Percentiles rank a stretch among this genome's conserved stretches.
Conservation (phyloP, 2,797 vertebrate genomes). For the Sebastes jordani region DNA sequence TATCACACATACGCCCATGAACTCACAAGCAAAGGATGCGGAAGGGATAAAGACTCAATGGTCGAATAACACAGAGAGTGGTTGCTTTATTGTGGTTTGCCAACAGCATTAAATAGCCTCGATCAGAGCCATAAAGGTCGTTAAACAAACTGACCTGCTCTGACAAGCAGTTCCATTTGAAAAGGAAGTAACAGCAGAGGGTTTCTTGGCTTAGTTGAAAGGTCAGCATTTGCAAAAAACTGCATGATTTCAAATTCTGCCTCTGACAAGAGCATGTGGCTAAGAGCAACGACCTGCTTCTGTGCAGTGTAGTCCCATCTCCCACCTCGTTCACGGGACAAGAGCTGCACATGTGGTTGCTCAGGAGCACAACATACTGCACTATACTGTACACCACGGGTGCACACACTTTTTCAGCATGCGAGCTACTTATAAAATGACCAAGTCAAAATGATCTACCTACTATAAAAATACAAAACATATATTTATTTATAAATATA, state of each 20-base stretch:
- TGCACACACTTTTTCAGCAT: no score
- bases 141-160: neutral
- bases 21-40: neutral
- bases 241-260: neutral
- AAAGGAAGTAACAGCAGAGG: neutral
- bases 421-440: no score
- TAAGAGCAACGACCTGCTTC: no score
- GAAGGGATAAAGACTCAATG: neutral
- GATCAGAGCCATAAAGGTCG: neutral
- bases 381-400: no score
- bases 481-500: no score
- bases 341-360: no score
- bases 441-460: no score
- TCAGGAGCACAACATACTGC: no score
- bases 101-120: neutral
- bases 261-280: neutral
- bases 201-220: neutral
- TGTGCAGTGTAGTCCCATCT: no score
- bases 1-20: neutral
- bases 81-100: neutral
- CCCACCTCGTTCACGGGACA: no score
- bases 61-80: neutral
- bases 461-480: no score
- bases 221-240: slow-evolving; percentile 4
- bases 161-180: neutral